Conservation (phyloP, 2,797 vertebrate species). For the Gobio occitaniae region DNA sequence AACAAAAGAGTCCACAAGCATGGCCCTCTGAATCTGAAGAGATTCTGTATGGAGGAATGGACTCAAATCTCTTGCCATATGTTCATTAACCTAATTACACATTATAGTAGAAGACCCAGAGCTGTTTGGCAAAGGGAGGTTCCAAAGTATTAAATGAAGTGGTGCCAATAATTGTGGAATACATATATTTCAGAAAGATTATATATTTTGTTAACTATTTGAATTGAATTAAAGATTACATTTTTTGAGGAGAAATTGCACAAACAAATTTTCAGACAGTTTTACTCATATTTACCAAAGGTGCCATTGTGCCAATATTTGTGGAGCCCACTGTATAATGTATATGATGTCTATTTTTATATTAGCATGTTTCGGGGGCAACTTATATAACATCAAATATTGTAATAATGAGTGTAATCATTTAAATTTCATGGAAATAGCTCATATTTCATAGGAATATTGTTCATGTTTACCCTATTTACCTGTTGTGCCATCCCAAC, state of each 20-base stretch:
- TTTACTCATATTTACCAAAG: not conserved
- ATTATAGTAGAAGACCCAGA: not conserved
- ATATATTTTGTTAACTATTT: too few relatives aligned
- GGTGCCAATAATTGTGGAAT: not conserved
- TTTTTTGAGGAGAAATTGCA: too few relatives aligned
- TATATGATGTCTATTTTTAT: not conserved
- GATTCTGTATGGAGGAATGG: not conserved
- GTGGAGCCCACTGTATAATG: not conserved
- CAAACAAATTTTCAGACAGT: too few relatives aligned
- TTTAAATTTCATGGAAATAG: not conserved
- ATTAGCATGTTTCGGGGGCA: not conserved
- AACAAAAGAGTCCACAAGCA: not conserved
- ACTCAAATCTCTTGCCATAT: not conserved
- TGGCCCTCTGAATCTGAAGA: not conserved
- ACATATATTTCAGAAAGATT: not conserved
- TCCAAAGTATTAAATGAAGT: not conserved
- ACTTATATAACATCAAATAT: not conserved
- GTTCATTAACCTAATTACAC: not conserved
- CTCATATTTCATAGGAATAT: not conserved
- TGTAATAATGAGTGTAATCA: not conserved
- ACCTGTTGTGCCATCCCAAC: not conserved
- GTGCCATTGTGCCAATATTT: not conserved
- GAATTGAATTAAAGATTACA: not conserved
- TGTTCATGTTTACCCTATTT: not conserved
- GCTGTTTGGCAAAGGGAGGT: not conserved